phyloP scores from a whole-genome alignment of 2,113 vertebrate genomes.

The Chloropsis hardwickii region DNA sequence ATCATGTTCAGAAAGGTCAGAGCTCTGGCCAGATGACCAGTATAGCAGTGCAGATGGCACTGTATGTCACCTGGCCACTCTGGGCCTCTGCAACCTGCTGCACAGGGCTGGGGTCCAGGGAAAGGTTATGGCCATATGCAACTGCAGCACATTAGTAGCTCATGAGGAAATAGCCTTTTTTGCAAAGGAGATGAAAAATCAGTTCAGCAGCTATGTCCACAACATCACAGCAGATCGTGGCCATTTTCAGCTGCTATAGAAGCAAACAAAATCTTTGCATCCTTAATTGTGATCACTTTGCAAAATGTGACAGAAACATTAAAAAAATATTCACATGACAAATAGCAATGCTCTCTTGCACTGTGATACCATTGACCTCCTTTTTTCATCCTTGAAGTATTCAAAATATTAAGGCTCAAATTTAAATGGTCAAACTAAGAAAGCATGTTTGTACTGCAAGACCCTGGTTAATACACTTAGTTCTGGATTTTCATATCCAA shows the following conservation, averaged over 20 bases:
- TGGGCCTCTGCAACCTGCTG: constrained; percentile 75
- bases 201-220: not conserved
- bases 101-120: constrained; percentile 72
- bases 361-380: not conserved
- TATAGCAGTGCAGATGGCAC: constrained; percentile 76
- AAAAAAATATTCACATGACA: not conserved
- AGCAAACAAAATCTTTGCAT: not conserved
- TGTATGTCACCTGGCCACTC: constrained; percentile 73
- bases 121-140: constrained; percentile 73
- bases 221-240: not conserved
- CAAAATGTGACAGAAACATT: not conserved
- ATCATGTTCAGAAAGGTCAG: constrained; percentile 82
- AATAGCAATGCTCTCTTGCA: not conserved
- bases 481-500: not conserved
- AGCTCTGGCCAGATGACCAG: constrained; percentile 81
- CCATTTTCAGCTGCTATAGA: not conserved
- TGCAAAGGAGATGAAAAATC: not conserved
- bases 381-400: not conserved
- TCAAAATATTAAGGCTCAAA: not conserved
- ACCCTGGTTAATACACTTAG: not conserved
- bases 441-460: not conserved
- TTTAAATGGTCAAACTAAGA: not conserved
- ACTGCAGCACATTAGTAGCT: constrained; percentile 11
- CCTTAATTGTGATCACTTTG: not conserved
- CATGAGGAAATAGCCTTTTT: not conserved